A percentile compares a stretch with the other conserved stretches of the same genome.
phyloP scores from a whole-genome alignment of 1,140 invertebrate genomes.

The Calosoma granatense region DNA sequence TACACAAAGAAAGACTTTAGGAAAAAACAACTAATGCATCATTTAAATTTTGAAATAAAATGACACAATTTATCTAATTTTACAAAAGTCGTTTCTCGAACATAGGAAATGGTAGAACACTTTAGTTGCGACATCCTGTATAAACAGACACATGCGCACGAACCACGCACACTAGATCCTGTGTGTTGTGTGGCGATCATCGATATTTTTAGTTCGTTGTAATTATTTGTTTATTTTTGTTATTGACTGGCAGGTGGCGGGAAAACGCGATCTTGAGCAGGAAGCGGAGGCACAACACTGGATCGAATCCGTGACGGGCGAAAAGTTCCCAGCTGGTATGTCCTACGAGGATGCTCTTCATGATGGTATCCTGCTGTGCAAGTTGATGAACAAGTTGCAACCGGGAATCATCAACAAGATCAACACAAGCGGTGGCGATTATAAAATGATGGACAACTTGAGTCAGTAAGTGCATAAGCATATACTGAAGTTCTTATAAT shows the following conservation, averaged over 20 bases:
- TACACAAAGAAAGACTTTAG: too few relatives aligned
- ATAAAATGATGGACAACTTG: conserved; percentile 92
- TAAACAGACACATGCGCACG: too few relatives aligned
- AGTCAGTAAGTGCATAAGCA: conserved; percentile 60
- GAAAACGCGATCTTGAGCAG: conserved; percentile 73
- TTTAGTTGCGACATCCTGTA: too few relatives aligned
- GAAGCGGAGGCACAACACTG: conserved; percentile 77
- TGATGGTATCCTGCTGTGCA: conserved; percentile 72
- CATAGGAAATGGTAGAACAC: too few relatives aligned
- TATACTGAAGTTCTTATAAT: too few relatives aligned
- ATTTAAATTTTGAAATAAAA: too few relatives aligned
- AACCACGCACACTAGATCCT: not conserved
- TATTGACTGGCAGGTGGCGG: conserved; percentile 59
- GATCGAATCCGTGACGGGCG: conserved; percentile 76
- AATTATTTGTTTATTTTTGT: conserved; percentile 12
- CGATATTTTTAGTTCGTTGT: not conserved
- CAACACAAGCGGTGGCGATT: conserved; percentile 77
- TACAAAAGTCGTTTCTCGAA: too few relatives aligned
- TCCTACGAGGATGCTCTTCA: conserved; percentile 69
- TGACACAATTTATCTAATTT: too few relatives aligned
- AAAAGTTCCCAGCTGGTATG: conserved; percentile 57
- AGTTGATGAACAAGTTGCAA: conserved; percentile 76
- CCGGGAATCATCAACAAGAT: conserved; percentile 81
- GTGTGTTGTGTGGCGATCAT: not conserved
- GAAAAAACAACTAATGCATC: too few relatives aligned